Evolutionary conservation across 2,797 vertebrate species (phyloP), one percentile per base, ranked within the genome.

Genomic region (Microcaecilia unicolor): DNA sequence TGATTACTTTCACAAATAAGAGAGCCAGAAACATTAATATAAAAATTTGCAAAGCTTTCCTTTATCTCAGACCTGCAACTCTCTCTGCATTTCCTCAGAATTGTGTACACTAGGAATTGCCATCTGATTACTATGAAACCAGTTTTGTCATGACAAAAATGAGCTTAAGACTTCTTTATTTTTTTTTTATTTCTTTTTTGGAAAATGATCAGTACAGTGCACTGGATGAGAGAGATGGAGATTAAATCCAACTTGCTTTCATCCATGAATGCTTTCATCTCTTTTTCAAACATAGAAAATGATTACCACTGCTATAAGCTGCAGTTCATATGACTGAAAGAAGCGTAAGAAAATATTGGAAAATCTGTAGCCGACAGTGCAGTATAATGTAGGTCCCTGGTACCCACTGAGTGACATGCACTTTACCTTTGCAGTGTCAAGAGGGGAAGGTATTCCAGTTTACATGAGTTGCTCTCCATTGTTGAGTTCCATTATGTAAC

Each of bases 221-320:
- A 67, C 76, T 82, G 78, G 76, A 85, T 84, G 82, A 83, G 80
- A 83, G 80, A 70, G 71, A 80, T 77, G 72, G 71, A 89, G 83
- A 90, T 93, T 90, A 90, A 90, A 92, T 91, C 83, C 85, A 85
- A 89, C 79, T 89, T 87, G 84, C 87, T 91, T 93, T 95, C 87
- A 93, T 93, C 89, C 90, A 79, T 87, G 87, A 88, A 80, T 74
- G 83, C 90, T 95, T 93, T 97, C 89, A 93, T 93, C 89, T 90
- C 71, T 80, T 86, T 84, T 80, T 79, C 86, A 86, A 88, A 92
- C 85, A 86, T 79, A 86, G 74, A 83, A 90, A 90, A 92, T 93
- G 91, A 96, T 92, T 90, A 87, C 85, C 67, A 58, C 70, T 56
- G 72, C 76, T 81, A 79, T 89, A 85, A 85, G 78, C 79, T 80